Base-by-base conservation (phyloP, 2,888 invertebrate genomes). In the Stomorhina lunata region DNA sequence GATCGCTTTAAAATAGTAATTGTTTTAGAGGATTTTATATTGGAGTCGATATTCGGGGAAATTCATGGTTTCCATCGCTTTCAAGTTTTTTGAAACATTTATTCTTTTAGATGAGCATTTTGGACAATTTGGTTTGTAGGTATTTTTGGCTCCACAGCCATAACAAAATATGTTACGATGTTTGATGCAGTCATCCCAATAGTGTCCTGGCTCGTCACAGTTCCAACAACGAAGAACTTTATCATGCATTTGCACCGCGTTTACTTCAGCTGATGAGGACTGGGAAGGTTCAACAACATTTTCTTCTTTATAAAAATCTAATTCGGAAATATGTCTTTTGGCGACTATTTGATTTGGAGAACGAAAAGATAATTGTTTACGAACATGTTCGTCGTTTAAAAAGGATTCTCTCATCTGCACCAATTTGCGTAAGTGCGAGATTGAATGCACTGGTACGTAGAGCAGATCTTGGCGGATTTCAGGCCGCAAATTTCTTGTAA, bases 111-210 rank as follows among this genome's bases (percentile, higher is more conserved):
- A 0, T 17, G 45, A 45, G 45, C 45, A 29, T 10, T 29, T 29
- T 1, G 45, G 3, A n/a, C 63, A 63, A 4, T 63, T 15, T n/a
- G 63, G 45, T 29, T 45, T n/a, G n/a, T n/a, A n/a, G n/a, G n/a
- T n/a, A n/a, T n/a, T n/a, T n/a, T n/a, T n/a, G n/a, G n/a, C n/a
- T 25, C 71, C 65, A 45, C 78, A 78, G 6, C 79, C 72, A 17
- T 79, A 80, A 20, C 80, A 80, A 59, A 73, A 80, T 10, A 68
- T 48, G 32, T 20, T 50, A 0, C 68, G 48, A 0, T 80, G 61
- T 3, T 34, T 15, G 0, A 63, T 2, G n/a, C 80, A 80, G 5
- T 40, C 53, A 4, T 61, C 34, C 65, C 63, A 61, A 6, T 25
- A 22, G 15, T 71, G 69, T 0, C 63, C 71, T 34, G 10, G 10